Evolutionary conservation across 2,113 vertebrate species (phyloP).

Genomic region (Drymodes brunneopygia): DNA sequence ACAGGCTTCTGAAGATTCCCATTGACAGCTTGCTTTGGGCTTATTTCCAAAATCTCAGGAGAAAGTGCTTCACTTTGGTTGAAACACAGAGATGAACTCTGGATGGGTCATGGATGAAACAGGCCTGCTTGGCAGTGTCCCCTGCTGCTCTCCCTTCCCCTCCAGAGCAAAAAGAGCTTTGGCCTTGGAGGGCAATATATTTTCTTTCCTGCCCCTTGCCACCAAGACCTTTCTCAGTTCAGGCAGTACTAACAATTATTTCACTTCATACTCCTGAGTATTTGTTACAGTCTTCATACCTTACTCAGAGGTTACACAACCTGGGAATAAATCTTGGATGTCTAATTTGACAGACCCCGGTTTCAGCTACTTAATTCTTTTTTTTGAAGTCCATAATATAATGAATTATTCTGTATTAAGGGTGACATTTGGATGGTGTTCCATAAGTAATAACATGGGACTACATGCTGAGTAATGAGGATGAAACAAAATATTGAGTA

Average conservation of each 20-base stretch:
- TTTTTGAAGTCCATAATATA: background rate
- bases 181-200: background rate
- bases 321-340: background rate
- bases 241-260: background rate
- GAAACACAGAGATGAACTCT: background rate
- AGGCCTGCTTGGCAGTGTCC: background rate
- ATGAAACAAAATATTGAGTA: constrained; percentile 17
- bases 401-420: background rate
- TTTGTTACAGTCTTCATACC: background rate
- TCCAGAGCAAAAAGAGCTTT: background rate
- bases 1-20: background rate
- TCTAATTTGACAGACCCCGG: background rate
- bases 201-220: background rate
- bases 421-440: constrained; percentile 18
- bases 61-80: background rate
- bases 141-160: background rate
- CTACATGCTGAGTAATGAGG: background rate
- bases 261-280: background rate
- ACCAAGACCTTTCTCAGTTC: background rate
- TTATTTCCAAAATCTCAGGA: background rate
- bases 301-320: background rate
- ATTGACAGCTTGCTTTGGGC: background rate
- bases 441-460: background rate
- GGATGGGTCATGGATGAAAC: background rate
- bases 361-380: background rate